A percentile compares a stretch with the other conserved stretches of the same genome.
These are phyloP conservation scores for Caenorhabditis remanei DNA, from an alignment of 1,140 invertebrate species.

Conservation along the genomic window DNA sequence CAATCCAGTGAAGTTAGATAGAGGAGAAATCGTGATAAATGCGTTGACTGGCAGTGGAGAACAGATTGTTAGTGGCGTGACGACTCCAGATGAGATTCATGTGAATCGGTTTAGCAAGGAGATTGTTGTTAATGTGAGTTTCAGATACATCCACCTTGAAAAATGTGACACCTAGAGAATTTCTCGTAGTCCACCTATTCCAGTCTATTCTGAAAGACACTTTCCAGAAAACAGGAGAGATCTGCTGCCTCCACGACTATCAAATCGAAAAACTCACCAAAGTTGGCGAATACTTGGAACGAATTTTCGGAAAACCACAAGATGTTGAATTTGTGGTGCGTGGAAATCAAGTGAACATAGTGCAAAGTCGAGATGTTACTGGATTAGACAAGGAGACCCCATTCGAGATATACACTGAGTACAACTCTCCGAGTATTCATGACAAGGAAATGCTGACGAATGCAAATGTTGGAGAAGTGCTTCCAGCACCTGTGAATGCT, in stretches of 20 bases:
- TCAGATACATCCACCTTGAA: conserved; percentile 67
- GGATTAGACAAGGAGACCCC: conserved; percentile 59
- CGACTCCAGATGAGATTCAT: conserved; percentile 70
- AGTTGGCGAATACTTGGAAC: conserved; percentile 82
- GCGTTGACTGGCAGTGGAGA: conserved; percentile 88
- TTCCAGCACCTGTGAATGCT: not conserved
- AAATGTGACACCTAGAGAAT: too few species aligned
- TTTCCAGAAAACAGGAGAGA: conserved; percentile 5
- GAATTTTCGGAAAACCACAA: conserved; percentile 82
- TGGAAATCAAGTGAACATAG: conserved; percentile 80
- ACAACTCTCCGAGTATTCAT: conserved; percentile 35
- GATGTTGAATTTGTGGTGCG: conserved; percentile 84
- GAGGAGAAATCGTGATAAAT: conserved; percentile 83
- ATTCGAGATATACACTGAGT: conserved; percentile 50
- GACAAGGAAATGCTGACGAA: conserved; percentile 45
- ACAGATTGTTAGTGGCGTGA: conserved; percentile 78
- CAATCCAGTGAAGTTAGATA: conserved; percentile 84
- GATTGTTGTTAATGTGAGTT: not conserved
- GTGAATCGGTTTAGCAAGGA: conserved; percentile 3
- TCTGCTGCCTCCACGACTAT: conserved; percentile 65
- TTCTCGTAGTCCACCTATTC: too few species aligned
- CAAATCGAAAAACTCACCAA: conserved; percentile 77
- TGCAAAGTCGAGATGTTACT: conserved; percentile 74
- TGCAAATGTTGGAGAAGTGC: conserved; percentile 55
- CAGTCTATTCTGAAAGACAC: too few species aligned